These are phyloP conservation scores for Ochropleura plecta DNA, from an alignment of 2,888 invertebrate species.

Conservation along the genomic window DNA sequence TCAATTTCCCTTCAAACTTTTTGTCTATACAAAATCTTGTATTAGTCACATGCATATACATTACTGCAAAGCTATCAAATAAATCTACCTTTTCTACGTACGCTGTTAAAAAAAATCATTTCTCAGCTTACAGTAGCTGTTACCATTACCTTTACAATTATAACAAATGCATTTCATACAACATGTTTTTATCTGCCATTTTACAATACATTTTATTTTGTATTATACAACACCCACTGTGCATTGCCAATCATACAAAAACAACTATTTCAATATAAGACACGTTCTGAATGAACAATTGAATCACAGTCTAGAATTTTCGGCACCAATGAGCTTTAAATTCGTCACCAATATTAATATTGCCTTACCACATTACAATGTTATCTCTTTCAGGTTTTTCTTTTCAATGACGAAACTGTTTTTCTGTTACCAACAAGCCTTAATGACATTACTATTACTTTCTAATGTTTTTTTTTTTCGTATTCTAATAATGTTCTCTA, in stretches of 20 bases:
- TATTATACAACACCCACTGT: slow-evolving; percentile 78
- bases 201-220: slow-evolving; percentile 75
- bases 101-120: slow-evolving; percentile 78
- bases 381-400: slow-evolving; percentile 74
- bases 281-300: slow-evolving; percentile 90
- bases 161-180: slow-evolving; percentile 82
- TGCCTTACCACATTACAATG: slow-evolving; percentile 77
- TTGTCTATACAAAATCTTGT: slow-evolving; percentile 63
- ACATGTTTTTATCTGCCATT: slow-evolving; percentile 76
- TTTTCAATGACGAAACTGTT: slow-evolving; percentile 77
- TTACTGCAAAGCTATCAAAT: slow-evolving; percentile 86
- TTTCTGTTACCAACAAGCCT: slow-evolving; percentile 83
- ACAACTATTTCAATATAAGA: slow-evolving; percentile 91
- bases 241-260: slow-evolving; percentile 88
- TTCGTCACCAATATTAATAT: slow-evolving; percentile 85
- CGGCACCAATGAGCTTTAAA: slow-evolving; percentile 90
- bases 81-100: slow-evolving; percentile 81
- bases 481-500: slow-evolving; percentile 84
- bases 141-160: slow-evolving; percentile 75
- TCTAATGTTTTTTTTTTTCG: slow-evolving; percentile 77
- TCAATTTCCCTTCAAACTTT: slow-evolving; percentile 31
- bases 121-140: slow-evolving; percentile 72
- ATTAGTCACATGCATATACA: slow-evolving; percentile 74
- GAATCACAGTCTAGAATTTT: slow-evolving; percentile 90
- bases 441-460: slow-evolving; percentile 79